Evolutionary conservation across 2,113 vertebrate genomes (phyloP).

Genomic region (Nothoprocta perdicaria): DNA sequence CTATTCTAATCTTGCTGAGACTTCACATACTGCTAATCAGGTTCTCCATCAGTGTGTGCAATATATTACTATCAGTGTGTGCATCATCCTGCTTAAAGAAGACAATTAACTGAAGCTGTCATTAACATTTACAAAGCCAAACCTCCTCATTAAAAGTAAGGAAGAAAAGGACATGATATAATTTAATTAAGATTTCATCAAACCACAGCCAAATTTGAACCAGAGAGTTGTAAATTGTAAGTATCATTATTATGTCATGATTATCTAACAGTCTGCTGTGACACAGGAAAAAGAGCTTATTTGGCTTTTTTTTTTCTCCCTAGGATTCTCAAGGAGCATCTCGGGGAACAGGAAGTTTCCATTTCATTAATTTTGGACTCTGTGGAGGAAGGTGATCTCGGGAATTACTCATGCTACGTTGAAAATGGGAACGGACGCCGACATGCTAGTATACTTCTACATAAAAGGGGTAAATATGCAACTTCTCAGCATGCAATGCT

Average conservation of each 20-base stretch:
- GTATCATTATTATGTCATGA: conserved; percentile 26
- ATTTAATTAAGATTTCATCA: conserved; percentile 76
- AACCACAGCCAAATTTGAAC: conserved; percentile 52
- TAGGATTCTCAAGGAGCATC: conserved; percentile 94
- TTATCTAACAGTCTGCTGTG: conserved; percentile 20
- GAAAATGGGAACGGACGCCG: conserved; percentile 95
- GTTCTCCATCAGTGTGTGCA: conserved; percentile 33
- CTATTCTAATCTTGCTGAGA: conserved; percentile 28
- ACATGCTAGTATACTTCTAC: conserved; percentile 92
- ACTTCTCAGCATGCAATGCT: neutral
- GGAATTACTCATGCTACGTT: conserved; percentile 97
- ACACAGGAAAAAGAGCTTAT: neutral
- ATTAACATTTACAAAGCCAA: conserved; percentile 73
- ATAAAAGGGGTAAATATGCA: conserved; percentile 87
- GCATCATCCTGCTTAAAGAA: conserved; percentile 57
- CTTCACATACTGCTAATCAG: conserved; percentile 10
- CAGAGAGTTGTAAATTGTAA: neutral
- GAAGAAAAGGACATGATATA: conserved; percentile 62
- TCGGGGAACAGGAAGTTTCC: conserved; percentile 96
- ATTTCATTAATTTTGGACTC: conserved; percentile 94
- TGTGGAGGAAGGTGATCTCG: conserved; percentile 93
- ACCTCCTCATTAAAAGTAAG: conserved; percentile 69
- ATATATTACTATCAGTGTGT: conserved; percentile 46
- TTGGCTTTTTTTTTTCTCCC: conserved; percentile 31
- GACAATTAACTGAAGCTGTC: conserved; percentile 72